A percentile compares a stretch with the other conserved stretches of the same genome.
phyloP scores from a whole-genome alignment of 37 sponge, comb jelly and placozoan species.

The Agelas oroides region DNA sequence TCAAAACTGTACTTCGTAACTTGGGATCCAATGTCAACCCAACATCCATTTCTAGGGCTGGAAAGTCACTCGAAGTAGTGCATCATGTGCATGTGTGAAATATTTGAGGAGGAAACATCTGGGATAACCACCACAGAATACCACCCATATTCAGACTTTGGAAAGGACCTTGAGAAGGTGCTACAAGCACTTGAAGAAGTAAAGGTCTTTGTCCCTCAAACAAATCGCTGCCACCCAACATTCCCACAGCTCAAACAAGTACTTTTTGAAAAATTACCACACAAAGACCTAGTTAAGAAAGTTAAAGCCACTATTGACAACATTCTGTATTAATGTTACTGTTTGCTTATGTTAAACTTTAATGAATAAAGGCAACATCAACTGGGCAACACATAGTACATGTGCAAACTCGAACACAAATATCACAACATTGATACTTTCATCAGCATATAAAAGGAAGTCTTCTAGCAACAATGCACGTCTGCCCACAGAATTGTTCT shows the following conservation, averaged over 20 bases:
- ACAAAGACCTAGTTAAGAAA: not conserved
- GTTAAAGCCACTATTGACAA: constrained; percentile 12
- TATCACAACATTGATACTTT: constrained; percentile 33
- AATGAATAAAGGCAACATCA: not conserved
- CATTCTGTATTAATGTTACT: not conserved
- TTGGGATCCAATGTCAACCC: constrained; percentile 43
- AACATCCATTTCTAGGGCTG: constrained; percentile 14
- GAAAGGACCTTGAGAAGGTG: constrained; percentile 31
- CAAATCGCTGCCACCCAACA: not conserved
- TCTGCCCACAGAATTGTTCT: constrained; percentile 6
- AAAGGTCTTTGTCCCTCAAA: constrained; percentile 12
- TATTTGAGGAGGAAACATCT: constrained; percentile 8
- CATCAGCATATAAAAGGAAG: too few species aligned
- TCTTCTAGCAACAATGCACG: constrained; percentile 6
- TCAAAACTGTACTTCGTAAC: constrained; percentile 22
- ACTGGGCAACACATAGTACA: not conserved
- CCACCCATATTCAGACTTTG: constrained; percentile 22
- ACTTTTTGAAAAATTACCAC: not conserved
- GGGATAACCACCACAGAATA: not conserved
- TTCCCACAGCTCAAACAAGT: not conserved
- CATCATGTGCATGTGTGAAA: constrained; percentile 34
- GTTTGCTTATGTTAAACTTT: too few species aligned
- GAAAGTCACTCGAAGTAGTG: constrained; percentile 32
- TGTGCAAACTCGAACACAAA: constrained; percentile 24
- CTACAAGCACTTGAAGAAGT: constrained; percentile 22